Conservation (phyloP, 2,888 invertebrate species). For the Acanthosepion esculentum region DNA sequence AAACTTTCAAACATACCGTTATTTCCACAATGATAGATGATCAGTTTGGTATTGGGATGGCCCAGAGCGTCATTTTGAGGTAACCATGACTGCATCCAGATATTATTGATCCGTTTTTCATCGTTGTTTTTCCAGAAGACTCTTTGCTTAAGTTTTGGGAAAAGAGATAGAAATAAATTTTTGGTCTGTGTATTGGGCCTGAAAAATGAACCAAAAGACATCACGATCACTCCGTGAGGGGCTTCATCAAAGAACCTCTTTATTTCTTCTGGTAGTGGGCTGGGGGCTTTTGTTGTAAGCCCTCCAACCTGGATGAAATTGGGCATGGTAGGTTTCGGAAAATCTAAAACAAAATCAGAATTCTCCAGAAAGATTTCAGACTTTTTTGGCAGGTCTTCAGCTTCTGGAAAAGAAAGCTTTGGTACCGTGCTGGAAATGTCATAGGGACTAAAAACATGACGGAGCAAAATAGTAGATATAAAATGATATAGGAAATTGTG, state of each 20-base stretch:
- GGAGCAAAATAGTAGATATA: neutral
- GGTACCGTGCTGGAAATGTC: neutral
- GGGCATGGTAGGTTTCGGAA: conserved; percentile 55
- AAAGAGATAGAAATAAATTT: conserved; percentile 50
- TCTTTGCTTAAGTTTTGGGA: conserved; percentile 50
- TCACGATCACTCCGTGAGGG: conserved; percentile 55
- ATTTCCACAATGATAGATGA: conserved; percentile 61
- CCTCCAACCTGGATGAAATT: conserved; percentile 58
- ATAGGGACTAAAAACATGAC: neutral
- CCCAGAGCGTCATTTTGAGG: conserved; percentile 61
- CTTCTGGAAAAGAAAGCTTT: neutral
- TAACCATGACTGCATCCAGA: conserved; percentile 56
- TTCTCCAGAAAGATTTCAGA: conserved; percentile 55
- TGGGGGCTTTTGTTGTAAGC: conserved; percentile 54
- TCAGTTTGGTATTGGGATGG: conserved; percentile 56
- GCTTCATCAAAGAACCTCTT: conserved; percentile 54
- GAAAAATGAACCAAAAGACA: conserved; percentile 56
- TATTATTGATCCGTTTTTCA: conserved; percentile 51
- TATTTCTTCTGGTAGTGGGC: conserved; percentile 53
- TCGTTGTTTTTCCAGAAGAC: conserved; percentile 52
- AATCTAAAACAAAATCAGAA: conserved; percentile 56
- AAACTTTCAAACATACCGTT: conserved; percentile 61
- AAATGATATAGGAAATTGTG: conserved; percentile 24
- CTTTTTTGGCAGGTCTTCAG: conserved; percentile 46
- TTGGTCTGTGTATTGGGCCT: conserved; percentile 24